These are phyloP conservation scores for Dissostichus mawsoni DNA, from an alignment of 2,113 vertebrate genomes.

Conservation along the genomic window DNA sequence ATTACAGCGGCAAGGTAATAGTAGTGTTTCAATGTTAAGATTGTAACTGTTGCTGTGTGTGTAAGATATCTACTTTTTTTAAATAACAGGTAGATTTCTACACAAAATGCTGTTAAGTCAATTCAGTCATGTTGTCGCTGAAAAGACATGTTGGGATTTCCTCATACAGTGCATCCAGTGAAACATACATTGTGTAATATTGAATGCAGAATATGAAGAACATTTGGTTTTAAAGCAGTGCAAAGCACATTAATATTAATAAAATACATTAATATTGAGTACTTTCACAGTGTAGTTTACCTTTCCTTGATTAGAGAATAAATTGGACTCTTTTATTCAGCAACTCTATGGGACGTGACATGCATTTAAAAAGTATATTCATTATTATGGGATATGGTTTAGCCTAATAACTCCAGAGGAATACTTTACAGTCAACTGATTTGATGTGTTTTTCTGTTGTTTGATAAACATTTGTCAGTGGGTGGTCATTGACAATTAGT, in stretches of 20 bases:
- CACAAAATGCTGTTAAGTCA: too few relatives aligned
- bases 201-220: too few relatives aligned
- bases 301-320: not conserved
- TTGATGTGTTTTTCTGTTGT: not conserved
- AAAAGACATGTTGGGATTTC: too few relatives aligned
- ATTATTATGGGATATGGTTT: not conserved
- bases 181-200: too few relatives aligned
- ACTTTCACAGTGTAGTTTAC: not conserved
- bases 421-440: not conserved
- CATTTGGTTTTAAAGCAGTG: too few relatives aligned
- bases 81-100: too few relatives aligned
- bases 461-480: not conserved
- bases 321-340: not conserved
- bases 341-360: not conserved
- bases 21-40: not conserved
- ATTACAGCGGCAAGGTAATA: not conserved
- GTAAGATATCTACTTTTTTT: too few relatives aligned
- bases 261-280: too few relatives aligned
- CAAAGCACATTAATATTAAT: too few relatives aligned
- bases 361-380: constrained; percentile 25
- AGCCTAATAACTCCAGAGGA: not conserved
- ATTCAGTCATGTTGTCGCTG: too few relatives aligned
- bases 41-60: too few relatives aligned
- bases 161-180: too few relatives aligned
- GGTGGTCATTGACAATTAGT: constrained; percentile 1